Evolutionary conservation across 2,888 invertebrate genomes (phyloP), one percentile per base, ranked within the genome.

Genomic region (Helicoverpa assulta): DNA sequence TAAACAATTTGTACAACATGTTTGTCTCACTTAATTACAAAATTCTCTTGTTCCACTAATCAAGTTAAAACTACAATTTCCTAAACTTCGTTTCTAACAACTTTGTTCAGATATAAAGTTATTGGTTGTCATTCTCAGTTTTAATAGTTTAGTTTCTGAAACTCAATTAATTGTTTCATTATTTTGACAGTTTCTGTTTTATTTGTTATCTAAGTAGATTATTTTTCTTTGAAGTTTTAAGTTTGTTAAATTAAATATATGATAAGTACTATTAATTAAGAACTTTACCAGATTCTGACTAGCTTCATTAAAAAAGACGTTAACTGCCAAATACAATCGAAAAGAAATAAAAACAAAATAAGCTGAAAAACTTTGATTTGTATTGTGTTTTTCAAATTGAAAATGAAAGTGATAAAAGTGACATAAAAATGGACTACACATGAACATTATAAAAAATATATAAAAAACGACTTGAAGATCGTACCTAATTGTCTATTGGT

Each of bases 61-160:
- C 33, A 29, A 58, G 62, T 81, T 53, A 59, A 63, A 71, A 63
- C 59, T 67, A 14, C 54, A 16, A 26, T 16, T 73, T 73, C n/a
- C 51, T 37, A 59, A 74, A 67, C 75, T 59, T 5, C n/a, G 29
- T 55, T 54, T 78, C 64, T 47, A 47, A 47, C 12, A 47, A 47
- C 47, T 53, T 14, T 53, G 53, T 53, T 53, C 16, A n/a, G 47
- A 14, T 43, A 14, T 43, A 43, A 43, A 43, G 43, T 43, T 43
- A 43, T 43, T 43, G 43, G n/a, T 47, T 47, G 47, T 47, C 47
- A 47, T 47, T 47, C 47, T 47, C 47, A 47, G 47, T 47, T 47
- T 47, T 40, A 10, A 40, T n/a, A 16, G n/a, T 47, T 47, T n/a
- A 16, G n/a, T 47, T 47, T 47, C 47, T 47, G 47, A 47, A 47